phyloP scores from a whole-genome alignment of 1,140 invertebrate genomes.

The Armadillidium nasatum region DNA sequence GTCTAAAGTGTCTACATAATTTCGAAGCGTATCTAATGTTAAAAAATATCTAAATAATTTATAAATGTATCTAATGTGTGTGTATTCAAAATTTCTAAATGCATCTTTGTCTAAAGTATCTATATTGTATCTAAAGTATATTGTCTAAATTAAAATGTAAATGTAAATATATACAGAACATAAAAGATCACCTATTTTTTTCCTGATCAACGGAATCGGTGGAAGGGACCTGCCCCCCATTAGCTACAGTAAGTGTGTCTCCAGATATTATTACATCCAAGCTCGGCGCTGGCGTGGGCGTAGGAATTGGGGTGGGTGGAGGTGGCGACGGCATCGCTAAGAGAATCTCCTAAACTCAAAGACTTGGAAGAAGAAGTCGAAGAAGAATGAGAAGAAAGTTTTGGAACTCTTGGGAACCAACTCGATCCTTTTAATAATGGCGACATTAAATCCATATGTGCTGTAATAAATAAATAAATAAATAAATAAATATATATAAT shows the following conservation, averaged over 20 bases:
- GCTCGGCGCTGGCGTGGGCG: slow-evolving; percentile 37
- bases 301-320: slow-evolving; percentile 25
- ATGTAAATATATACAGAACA: no score
- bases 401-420: slow-evolving; percentile 39
- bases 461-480: slow-evolving; percentile 32
- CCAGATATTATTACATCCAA: slow-evolving; percentile 19
- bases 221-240: background rate
- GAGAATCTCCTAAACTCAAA: slow-evolving; percentile 46
- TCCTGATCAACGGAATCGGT: background rate
- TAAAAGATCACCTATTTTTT: background rate
- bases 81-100: no score
- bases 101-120: no score
- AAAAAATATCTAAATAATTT: no score
- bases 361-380: slow-evolving; percentile 51
- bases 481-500: slow-evolving; percentile 15
- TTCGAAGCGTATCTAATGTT: no score
- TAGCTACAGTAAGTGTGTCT: background rate
- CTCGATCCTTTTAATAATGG: slow-evolving; percentile 30
- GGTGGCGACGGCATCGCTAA: slow-evolving; percentile 37
- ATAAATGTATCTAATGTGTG: no score
- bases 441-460: slow-evolving; percentile 39
- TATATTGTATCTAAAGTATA: no score
- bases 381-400: slow-evolving; percentile 49
- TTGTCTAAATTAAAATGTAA: no score
- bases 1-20: no score